Percentiles rank a stretch among this genome's conserved stretches.
These are phyloP conservation scores for Hypocryptadius cinnamomeus DNA, from an alignment of 2,113 vertebrate species.

Conservation along the genomic window DNA sequence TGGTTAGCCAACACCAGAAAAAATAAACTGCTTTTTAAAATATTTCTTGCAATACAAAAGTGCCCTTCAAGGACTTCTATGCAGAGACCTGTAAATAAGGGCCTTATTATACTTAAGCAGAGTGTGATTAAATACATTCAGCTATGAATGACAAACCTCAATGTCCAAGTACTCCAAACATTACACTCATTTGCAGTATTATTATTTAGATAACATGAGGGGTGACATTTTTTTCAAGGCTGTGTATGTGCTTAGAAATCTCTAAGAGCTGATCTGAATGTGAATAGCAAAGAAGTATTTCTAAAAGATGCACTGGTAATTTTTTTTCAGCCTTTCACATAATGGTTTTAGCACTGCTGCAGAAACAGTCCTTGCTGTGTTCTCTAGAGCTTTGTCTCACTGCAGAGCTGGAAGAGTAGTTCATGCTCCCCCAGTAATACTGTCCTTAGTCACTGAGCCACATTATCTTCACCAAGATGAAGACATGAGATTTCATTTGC, in stretches of 20 bases:
- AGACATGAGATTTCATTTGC: background rate
- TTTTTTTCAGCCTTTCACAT: background rate
- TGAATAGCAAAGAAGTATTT: background rate
- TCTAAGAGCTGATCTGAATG: background rate
- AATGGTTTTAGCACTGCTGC: background rate
- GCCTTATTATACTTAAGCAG: background rate
- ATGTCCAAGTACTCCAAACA: background rate
- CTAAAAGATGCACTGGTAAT: background rate
- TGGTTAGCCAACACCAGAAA: background rate
- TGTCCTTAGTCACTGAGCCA: background rate
- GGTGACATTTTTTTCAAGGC: background rate
- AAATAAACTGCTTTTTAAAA: background rate
- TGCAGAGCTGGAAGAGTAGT: background rate
- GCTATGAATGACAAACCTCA: background rate
- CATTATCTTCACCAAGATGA: background rate
- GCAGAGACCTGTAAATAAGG: background rate
- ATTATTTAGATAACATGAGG: background rate
- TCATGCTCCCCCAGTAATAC: background rate
- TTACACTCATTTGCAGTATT: background rate
- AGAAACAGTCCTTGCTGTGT: background rate
- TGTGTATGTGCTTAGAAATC: background rate
- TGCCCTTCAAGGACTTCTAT: background rate
- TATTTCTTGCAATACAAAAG: background rate
- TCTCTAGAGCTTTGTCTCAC: background rate
- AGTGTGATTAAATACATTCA: background rate